Evolutionary conservation across 2,888 invertebrate species (phyloP).

Genomic region (Ectemnius lituratus): DNA sequence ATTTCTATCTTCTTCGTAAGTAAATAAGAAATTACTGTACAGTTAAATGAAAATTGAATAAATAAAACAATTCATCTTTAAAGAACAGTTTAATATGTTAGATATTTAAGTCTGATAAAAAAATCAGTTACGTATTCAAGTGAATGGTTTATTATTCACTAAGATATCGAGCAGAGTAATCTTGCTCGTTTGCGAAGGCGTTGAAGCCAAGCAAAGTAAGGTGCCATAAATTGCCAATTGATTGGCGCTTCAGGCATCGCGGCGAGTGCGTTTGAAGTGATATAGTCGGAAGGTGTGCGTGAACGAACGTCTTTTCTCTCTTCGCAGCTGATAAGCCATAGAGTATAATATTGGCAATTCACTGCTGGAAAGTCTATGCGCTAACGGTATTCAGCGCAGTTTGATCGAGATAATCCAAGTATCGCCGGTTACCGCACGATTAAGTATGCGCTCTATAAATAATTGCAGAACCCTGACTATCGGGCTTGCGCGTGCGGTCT

Average conservation of each 20-base stretch:
- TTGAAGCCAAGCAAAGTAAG: neutral
- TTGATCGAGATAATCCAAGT: conserved; percentile 35
- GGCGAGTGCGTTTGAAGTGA: neutral
- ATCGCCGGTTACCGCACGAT: conserved; percentile 36
- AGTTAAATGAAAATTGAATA: no score
- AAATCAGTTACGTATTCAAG: no score
- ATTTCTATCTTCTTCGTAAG: no score
- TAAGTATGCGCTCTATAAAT: conserved; percentile 32
- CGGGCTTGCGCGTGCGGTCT: no score
- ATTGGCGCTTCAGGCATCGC: neutral
- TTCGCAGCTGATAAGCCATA: conserved; percentile 33
- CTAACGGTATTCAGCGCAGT: conserved; percentile 34
- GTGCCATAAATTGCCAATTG: conserved; percentile 16
- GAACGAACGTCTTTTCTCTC: conserved; percentile 12
- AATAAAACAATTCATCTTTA: no score
- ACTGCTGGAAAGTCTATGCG: conserved; percentile 21
- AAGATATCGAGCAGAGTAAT: no score
- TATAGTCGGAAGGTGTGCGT: neutral
- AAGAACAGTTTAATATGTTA: no score
- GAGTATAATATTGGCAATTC: neutral
- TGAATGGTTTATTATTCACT: no score
- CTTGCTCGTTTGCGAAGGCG: no score
- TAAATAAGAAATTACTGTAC: no score
- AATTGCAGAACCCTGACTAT: conserved; percentile 21
- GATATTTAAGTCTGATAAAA: no score